Percentiles rank a stretch among this genome's conserved stretches.
Conservation (phyloP, 2,888 invertebrate species). For the Adineta ricciae region DNA sequence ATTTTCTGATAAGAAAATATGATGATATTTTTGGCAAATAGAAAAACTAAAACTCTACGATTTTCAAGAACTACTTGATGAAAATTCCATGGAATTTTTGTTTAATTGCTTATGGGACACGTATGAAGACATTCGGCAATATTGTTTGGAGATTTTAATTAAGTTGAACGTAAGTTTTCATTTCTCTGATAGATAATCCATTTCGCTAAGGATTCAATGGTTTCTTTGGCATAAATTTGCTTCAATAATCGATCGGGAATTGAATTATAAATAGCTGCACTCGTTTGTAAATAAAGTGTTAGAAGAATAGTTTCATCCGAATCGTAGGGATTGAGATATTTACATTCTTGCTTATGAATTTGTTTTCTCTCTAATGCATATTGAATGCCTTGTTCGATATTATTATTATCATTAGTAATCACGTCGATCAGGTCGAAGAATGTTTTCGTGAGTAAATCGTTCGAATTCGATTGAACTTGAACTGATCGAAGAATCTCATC, state of each 20-base stretch:
- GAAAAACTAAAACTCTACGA: background rate
- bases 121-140: slow-evolving; percentile 14
- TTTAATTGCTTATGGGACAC: slow-evolving; percentile 29
- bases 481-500: background rate
- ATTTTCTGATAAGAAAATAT: background rate
- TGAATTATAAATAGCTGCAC: background rate
- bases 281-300: background rate
- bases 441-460: background rate
- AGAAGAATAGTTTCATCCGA: background rate
- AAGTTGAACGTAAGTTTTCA: background rate
- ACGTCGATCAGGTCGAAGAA: background rate
- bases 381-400: background rate
- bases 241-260: background rate
- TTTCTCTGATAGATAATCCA: slow-evolving; percentile 18
- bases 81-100: background rate
- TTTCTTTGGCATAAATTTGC: background rate
- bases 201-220: slow-evolving; percentile 19
- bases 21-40: background rate
- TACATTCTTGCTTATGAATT: background rate
- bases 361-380: background rate
- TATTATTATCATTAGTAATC: background rate
- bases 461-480: background rate
- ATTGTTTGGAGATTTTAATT: background rate
- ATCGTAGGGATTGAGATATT: background rate
- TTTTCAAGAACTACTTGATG: background rate